Percentiles rank a stretch among this genome's conserved stretches.
phyloP scores from a whole-genome alignment of 2,113 vertebrate genomes.

The Zosterops hypoxanthus region DNA sequence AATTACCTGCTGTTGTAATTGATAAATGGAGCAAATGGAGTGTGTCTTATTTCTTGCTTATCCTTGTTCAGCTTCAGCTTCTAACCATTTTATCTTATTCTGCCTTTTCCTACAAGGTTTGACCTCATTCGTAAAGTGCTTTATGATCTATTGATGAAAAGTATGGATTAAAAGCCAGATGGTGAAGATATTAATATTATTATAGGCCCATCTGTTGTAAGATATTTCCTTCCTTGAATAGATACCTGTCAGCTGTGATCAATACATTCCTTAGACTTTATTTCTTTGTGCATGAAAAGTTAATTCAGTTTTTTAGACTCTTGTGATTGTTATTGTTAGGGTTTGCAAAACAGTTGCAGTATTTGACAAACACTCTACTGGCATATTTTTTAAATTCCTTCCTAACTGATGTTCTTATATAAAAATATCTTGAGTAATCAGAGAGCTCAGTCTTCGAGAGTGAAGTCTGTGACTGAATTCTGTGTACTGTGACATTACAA shows the following conservation, averaged over 20 bases:
- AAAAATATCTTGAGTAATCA: not conserved
- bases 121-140: not conserved
- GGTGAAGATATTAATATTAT: conserved; percentile 12
- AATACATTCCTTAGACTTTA: not conserved
- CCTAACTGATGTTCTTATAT: not conserved
- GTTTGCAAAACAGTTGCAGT: not conserved
- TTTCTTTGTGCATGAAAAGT: not conserved
- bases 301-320: not conserved
- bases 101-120: not conserved
- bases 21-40: not conserved
- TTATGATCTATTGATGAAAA: conserved; percentile 23
- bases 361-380: not conserved
- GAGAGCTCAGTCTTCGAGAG: not conserved
- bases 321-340: accelerated
- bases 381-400: not conserved
- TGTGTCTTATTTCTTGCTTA: not conserved
- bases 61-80: not conserved
- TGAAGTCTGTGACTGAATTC: not conserved
- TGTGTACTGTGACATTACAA: not conserved
- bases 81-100: not conserved
- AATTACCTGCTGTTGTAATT: not conserved
- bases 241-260: conserved; percentile 3
- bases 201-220: conserved; percentile 5
- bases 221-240: not conserved
- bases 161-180: not conserved